Evolutionary conservation across 2,888 invertebrate genomes (phyloP).

Genomic region (Trachelus iudaicus): DNA sequence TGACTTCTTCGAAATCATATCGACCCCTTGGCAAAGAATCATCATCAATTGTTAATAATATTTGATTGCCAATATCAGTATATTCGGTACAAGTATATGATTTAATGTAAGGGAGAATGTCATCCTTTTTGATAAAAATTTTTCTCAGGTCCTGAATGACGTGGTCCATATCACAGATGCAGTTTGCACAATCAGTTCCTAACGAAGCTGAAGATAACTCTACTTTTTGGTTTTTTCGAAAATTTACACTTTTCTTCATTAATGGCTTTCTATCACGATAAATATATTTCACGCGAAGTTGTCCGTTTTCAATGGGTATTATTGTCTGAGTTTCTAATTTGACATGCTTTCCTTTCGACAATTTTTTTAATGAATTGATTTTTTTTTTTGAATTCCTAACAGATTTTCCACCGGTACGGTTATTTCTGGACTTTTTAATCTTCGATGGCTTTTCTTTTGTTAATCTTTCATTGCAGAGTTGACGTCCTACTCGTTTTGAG

Average conservation of each 20-base stretch:
- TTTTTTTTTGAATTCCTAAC: not conserved
- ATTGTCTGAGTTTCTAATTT: conserved; percentile 14
- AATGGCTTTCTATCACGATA: conserved; percentile 15
- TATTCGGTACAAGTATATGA: conserved; percentile 43
- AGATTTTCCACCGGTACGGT: not conserved
- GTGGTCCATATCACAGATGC: conserved; percentile 44
- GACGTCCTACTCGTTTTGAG: not conserved
- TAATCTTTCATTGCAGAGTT: not conserved
- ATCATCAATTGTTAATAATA: conserved; percentile 36
- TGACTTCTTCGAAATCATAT: conserved; percentile 40
- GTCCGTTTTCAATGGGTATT: conserved; percentile 22
- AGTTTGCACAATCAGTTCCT: conserved; percentile 33
- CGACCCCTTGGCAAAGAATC: conserved; percentile 34
- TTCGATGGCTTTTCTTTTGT: not conserved
- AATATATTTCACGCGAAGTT: conserved; percentile 21
- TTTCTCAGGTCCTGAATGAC: conserved; percentile 33
- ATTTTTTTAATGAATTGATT: not conserved
- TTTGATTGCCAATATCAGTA: conserved; percentile 42
- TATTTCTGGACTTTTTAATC: not conserved
- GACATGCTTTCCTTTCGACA: not conserved
- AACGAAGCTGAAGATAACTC: not conserved
- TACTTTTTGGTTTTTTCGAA: conserved; percentile 19
- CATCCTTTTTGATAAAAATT: conserved; percentile 29
- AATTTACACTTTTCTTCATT: conserved; percentile 8
- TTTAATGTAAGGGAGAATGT: conserved; percentile 35